These are phyloP conservation scores for Genyomyrus donnyi DNA, from an alignment of 2,113 vertebrate species.

Conservation along the genomic window DNA sequence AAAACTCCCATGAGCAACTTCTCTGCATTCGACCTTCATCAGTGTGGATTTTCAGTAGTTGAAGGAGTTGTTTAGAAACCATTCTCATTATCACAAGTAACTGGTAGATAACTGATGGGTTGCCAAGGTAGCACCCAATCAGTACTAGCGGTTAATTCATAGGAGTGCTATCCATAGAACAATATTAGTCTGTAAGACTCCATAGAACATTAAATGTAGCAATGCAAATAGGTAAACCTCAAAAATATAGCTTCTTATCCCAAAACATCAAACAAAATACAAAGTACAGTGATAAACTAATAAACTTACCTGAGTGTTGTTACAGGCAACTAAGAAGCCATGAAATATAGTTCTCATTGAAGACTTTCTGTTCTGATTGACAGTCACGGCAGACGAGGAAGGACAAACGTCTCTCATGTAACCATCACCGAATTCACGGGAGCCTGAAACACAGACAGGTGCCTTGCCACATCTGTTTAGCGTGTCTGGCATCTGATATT, in stretches of 20 bases:
- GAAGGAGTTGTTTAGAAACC: not conserved
- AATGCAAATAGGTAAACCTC: not conserved
- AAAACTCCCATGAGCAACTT: not conserved
- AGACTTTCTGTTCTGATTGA: constrained; percentile 15
- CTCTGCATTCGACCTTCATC: not conserved
- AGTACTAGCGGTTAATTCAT: not conserved
- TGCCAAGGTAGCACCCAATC: not conserved
- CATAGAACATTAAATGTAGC: not conserved
- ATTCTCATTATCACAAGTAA: not conserved
- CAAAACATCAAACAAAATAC: not conserved
- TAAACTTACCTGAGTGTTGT: not conserved
- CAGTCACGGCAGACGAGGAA: constrained; percentile 15
- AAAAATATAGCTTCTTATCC: not conserved
- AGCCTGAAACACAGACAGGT: not conserved
- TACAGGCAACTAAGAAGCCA: not conserved
- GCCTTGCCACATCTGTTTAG: not conserved
- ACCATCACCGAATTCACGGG: not conserved
- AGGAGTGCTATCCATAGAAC: not conserved
- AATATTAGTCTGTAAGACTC: not conserved
- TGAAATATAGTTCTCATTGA: not conserved
- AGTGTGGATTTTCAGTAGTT: not conserved
- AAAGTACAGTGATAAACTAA: not conserved
- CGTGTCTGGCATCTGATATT: not conserved
- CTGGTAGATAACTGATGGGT: not conserved
- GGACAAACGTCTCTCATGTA: not conserved